These are phyloP conservation scores for Nasonia longicornis DNA, from an alignment of 1,140 invertebrate species.

Conservation along the genomic window DNA sequence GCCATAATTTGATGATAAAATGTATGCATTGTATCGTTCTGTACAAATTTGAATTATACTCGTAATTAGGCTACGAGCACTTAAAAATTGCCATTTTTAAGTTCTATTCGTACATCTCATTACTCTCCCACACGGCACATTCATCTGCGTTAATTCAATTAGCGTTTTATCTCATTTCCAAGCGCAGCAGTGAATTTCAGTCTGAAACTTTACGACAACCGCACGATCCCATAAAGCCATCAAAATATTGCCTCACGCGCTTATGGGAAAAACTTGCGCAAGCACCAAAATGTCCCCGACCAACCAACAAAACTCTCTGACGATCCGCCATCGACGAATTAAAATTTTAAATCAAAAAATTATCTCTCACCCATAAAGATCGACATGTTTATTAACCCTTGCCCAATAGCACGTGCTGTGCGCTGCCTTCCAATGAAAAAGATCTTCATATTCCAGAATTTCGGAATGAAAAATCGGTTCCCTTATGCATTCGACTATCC, in stretches of 20 bases:
- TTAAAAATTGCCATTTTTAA: too few relatives aligned
- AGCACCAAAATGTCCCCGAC: slow-evolving; percentile 1
- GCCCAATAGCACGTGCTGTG: background rate
- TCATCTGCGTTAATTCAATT: background rate
- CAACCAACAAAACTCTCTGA: too few relatives aligned
- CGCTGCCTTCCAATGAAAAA: background rate
- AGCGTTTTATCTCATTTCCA: background rate
- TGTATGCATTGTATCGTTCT: too few relatives aligned
- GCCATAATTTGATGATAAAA: too few relatives aligned
- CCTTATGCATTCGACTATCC: too few relatives aligned
- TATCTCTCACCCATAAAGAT: background rate
- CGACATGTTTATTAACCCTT: slow-evolving; percentile 13
- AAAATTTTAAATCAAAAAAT: background rate
- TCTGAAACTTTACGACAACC: background rate
- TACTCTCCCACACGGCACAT: too few relatives aligned
- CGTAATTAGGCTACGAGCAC: too few relatives aligned
- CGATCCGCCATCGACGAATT: background rate
- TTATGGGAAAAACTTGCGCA: background rate
- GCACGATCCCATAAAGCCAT: background rate
- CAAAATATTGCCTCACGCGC: background rate
- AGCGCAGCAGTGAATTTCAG: background rate
- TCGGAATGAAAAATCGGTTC: background rate
- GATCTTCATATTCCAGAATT: background rate
- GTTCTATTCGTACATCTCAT: too few relatives aligned
- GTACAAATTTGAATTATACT: too few relatives aligned